Evolutionary conservation across 2,113 vertebrate genomes (phyloP).

Genomic region (Gadus macrocephalus): DNA sequence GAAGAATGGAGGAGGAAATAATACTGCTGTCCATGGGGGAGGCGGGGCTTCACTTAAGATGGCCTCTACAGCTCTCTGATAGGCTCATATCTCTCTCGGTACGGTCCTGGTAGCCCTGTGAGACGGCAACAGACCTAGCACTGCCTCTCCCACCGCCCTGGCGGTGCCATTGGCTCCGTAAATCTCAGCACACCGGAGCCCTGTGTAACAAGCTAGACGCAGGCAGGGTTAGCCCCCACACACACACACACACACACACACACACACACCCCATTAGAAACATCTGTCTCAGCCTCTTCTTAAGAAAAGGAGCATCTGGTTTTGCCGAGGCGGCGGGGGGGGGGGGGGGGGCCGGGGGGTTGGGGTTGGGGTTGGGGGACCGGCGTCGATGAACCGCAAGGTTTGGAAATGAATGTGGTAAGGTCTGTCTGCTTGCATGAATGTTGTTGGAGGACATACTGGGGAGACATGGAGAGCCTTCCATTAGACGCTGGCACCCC

Average conservation of each 20-base stretch:
- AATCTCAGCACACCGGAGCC: background rate
- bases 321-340: too few species aligned
- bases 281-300: constrained; percentile 47
- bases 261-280: constrained; percentile 60
- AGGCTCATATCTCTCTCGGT: too few species aligned
- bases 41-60: too few species aligned
- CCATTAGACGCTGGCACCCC: constrained; percentile 41
- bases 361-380: background rate
- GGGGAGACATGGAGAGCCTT: constrained; percentile 28
- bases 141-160: too few species aligned
- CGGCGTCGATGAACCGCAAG: constrained; percentile 27
- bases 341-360: too few species aligned
- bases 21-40: too few species aligned
- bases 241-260: constrained; percentile 23
- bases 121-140: too few species aligned
- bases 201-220: constrained; percentile 33
- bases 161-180: too few species aligned
- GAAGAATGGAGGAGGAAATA: too few species aligned
- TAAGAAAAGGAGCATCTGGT: constrained; percentile 23
- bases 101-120: too few species aligned
- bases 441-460: constrained; percentile 53
- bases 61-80: too few species aligned
- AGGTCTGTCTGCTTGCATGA: constrained; percentile 48
- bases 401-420: constrained; percentile 42
- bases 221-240: constrained; percentile 17